A percentile compares a stretch with the other conserved stretches of the same genome.
Evolutionary conservation across 2,797 vertebrate genomes (phyloP).

Genomic region (Allobates femoralis): DNA sequence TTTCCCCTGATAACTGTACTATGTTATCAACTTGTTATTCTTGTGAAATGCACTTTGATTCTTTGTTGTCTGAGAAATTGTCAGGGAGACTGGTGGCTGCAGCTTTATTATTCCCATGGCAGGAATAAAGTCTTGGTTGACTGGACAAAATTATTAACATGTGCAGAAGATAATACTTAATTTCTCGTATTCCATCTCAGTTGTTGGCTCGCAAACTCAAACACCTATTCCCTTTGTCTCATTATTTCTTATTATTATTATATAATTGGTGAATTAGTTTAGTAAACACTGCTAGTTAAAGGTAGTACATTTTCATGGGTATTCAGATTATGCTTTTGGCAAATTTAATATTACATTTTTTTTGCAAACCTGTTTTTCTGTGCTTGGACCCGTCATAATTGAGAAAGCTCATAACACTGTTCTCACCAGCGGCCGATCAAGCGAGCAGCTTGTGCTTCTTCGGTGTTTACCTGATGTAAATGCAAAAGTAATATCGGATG

Average conservation of each 20-base stretch:
- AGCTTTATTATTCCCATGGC: no score
- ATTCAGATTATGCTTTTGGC: no score
- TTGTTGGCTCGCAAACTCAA: neutral
- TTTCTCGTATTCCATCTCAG: neutral
- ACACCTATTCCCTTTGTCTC: neutral
- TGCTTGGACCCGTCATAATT: neutral
- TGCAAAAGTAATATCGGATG: constrained; percentile 35
- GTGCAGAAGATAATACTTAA: neutral
- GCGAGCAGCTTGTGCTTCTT: neutral
- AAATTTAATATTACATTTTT: neutral
- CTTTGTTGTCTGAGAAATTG: no score
- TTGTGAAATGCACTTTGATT: no score
- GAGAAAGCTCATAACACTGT: constrained; percentile 21
- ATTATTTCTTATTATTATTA: neutral
- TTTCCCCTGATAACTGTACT: no score
- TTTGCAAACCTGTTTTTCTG: neutral
- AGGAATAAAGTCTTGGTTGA: no score
- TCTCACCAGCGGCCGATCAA: constrained; percentile 21
- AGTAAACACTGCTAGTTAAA: neutral
- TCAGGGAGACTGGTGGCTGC: no score
- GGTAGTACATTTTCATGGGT: neutral
- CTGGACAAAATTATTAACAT: neutral
- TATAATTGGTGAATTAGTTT: neutral
- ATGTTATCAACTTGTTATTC: no score
- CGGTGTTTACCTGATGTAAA: constrained; percentile 28